Conservation (phyloP, 2,888 invertebrate species). For the Limnephilus marmoratus region DNA sequence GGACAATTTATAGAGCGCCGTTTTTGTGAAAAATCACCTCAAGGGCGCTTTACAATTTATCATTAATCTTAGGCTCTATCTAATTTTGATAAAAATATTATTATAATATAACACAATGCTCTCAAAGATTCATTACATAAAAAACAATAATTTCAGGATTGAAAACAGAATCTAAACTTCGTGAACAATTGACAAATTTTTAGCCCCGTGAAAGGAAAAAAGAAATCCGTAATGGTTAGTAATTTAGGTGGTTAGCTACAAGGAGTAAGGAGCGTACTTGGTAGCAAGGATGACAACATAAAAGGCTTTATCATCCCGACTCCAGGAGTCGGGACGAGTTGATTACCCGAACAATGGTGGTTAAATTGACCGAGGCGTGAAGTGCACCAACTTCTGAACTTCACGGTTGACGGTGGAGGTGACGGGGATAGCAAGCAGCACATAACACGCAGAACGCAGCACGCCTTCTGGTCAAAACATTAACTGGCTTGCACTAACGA, state of each 20-base stretch:
- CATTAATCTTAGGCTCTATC: no score
- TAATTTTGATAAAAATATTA: no score
- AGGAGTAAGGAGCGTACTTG: not conserved
- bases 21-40: no score
- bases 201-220: no score
- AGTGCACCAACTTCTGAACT: constrained; percentile 16
- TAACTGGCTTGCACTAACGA: not conserved
- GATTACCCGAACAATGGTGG: constrained; percentile 31
- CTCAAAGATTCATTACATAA: no score
- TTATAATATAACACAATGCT: no score
- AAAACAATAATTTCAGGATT: no score
- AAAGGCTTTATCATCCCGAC: not conserved
- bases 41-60: no score
- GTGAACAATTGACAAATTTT: no score
- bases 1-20: no score
- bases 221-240: no score
- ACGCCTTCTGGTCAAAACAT: constrained; percentile 19
- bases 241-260: not conserved
- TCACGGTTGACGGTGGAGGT: not conserved
- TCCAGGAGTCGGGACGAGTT: constrained; percentile 4
- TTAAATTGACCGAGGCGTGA: not conserved
- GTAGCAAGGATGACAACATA: not conserved
- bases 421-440: not conserved
- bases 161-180: no score
- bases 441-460: not conserved